phyloP scores from a whole-genome alignment of 2,113 vertebrate species.

The Malurus melanocephalus region DNA sequence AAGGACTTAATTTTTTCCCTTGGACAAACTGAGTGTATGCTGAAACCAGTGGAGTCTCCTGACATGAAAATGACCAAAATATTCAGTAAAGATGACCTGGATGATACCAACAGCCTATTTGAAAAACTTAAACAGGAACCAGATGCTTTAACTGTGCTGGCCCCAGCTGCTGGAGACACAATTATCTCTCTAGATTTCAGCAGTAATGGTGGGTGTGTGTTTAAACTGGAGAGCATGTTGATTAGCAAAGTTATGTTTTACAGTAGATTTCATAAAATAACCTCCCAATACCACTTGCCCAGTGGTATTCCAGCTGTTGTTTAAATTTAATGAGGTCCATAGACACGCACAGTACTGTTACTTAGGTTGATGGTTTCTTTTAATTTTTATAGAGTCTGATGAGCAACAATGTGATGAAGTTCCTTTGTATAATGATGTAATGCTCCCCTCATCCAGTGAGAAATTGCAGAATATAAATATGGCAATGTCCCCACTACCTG shows the following conservation, averaged over 20 bases:
- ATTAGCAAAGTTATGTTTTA: constrained; percentile 1
- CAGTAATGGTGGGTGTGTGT: constrained; percentile 80
- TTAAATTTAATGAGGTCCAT: constrained; percentile 46
- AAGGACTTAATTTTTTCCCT: constrained; percentile 90
- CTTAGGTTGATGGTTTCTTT: constrained; percentile 64
- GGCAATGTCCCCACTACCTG: constrained; percentile 85
- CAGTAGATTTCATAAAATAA: background rate
- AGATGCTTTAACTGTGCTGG: constrained; percentile 88
- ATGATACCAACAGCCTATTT: constrained; percentile 79
- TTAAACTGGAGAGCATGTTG: constrained; percentile 1
- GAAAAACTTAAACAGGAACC: constrained; percentile 89
- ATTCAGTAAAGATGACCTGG: constrained; percentile 73
- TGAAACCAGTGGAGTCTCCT: constrained; percentile 74
- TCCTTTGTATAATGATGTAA: constrained; percentile 94
- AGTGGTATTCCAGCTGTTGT: background rate
- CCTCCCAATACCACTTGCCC: background rate
- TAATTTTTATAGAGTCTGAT: constrained; percentile 81
- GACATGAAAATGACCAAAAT: constrained; percentile 82
- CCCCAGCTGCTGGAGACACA: constrained; percentile 91
- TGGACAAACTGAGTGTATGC: constrained; percentile 86
- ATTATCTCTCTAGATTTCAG: constrained; percentile 90
- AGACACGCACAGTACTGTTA: constrained; percentile 1
- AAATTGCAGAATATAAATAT: constrained; percentile 82
- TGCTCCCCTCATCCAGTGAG: constrained; percentile 88
- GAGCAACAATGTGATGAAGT: constrained; percentile 83